phyloP scores from a whole-genome alignment of 2,113 vertebrate species.

The Numida meleagris region DNA sequence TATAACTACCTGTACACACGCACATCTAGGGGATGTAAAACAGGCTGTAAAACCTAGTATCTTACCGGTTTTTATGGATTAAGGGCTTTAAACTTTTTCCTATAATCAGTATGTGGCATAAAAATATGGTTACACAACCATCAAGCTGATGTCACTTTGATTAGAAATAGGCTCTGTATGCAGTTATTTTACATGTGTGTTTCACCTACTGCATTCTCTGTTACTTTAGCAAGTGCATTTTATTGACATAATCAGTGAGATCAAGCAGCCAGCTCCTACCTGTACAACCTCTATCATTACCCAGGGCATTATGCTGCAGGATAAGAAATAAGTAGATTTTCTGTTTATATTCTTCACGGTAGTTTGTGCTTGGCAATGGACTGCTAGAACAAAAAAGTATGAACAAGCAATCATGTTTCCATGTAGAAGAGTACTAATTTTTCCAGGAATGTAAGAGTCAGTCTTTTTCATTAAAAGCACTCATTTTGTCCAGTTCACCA shows the following conservation, averaged over 20 bases:
- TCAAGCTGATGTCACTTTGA: not conserved
- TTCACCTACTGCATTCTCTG: not conserved
- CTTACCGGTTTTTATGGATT: not conserved
- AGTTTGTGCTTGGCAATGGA: not conserved
- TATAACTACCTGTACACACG: not conserved
- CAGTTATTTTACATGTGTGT: accelerated
- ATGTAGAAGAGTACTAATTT: not conserved
- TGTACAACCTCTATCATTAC: accelerated
- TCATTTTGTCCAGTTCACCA: not conserved
- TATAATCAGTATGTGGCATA: not conserved
- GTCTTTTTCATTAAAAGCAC: not conserved
- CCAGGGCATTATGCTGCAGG: not conserved
- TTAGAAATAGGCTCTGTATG: not conserved
- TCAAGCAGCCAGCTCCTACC: not conserved
- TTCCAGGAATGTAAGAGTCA: not conserved
- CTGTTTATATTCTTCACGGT: not conserved
- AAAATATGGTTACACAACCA: not conserved
- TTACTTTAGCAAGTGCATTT: not conserved
- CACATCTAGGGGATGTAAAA: not conserved
- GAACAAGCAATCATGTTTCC: not conserved
- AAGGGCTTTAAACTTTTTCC: not conserved
- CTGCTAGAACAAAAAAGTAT: not conserved
- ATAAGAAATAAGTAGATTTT: not conserved
- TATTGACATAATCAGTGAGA: not conserved
- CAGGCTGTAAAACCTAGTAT: not conserved